Base-by-base conservation (phyloP, 2,888 invertebrate species). In the Cheilosia pagana region DNA sequence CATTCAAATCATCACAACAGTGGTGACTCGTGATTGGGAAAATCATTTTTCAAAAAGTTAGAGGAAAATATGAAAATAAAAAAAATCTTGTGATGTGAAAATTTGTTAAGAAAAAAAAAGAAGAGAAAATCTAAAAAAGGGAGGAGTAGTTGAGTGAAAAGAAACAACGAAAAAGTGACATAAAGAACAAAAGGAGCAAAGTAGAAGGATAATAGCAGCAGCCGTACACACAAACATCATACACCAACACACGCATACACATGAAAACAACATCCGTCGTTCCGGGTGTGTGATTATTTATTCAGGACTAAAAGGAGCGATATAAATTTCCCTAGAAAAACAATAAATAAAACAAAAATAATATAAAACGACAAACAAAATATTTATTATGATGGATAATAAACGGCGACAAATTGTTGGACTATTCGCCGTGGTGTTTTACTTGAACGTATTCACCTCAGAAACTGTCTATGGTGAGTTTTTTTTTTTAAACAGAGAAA, bases 131-230 rank as follows among this genome's bases (percentile, higher is more conserved):
- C 23, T 28, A 23, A 63, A 74, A 81, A 79, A 81, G 85, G 85
- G 85, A 85, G 85, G 75, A 81, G 85, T 75, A 85, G 79, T 85
- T 71, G 71, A 50, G 50, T 50, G 75, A 67, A 45, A 79, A 48
- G 59, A 71, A 71, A 71, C 55, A 63, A 85, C 60, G 68, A 79
- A 75, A 74, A 77, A 83, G 74, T 85, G 85, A 81, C 85, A 85
- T 82, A 78, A 85, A 76, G 85, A 81, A 85, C 81, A 85, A 81
- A 81, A 76, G 81, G 71, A 85, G 70, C 63, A 77, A 77, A 71
- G 65, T 63, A 71, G 65, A 59, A 45, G 83, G 75, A 85, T 81
- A 75, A 85, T 79, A 85, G 74, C 74, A 81, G 43, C 28, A 59
- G 7, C n/a, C 52, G 25, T n/a, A 81, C 50, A 57, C 50, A 81